Evolutionary conservation across 92 coral and sea anemone genomes (phyloP).

Genomic region (Metridium senile): DNA sequence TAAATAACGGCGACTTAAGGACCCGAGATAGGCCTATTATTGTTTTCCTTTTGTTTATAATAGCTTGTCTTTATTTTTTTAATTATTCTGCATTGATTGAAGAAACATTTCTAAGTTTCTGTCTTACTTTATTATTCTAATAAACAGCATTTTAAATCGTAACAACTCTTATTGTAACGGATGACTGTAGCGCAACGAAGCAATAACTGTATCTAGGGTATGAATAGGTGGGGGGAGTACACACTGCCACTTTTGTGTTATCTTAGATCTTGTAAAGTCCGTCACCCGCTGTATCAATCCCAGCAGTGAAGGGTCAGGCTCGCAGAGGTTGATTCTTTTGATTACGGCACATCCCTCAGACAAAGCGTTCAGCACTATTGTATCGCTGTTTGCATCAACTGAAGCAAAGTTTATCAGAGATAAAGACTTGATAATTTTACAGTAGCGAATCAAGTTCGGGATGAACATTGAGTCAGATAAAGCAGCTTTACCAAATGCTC

Average conservation of each 20-base stretch:
- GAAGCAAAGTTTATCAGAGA: slow-evolving; percentile 95
- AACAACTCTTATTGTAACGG: slow-evolving; percentile 13
- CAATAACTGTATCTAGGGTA: slow-evolving; percentile 88
- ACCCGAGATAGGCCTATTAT: too few species aligned
- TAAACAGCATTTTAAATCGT: not conserved
- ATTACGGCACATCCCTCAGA: slow-evolving; percentile 73
- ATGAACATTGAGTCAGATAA: slow-evolving; percentile 94
- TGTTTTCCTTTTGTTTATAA: too few species aligned
- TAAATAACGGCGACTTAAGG: too few species aligned
- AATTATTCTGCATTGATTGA: too few species aligned
- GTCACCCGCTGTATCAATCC: slow-evolving; percentile 78
- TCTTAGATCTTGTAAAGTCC: slow-evolving; percentile 64
- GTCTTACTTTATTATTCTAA: slow-evolving; percentile 9
- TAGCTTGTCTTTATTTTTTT: too few species aligned
- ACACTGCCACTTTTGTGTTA: slow-evolving; percentile 98
- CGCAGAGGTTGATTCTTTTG: slow-evolving; percentile 88
- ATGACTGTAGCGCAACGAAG: slow-evolving; percentile 67
- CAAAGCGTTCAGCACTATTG: slow-evolving; percentile 77
- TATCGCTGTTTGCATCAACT: slow-evolving; percentile 78
- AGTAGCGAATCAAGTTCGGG: slow-evolving; percentile 87
- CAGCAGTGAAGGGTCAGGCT: slow-evolving; percentile 90
- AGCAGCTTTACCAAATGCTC: slow-evolving; percentile 98
- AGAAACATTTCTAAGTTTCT: too few species aligned
- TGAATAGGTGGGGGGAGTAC: slow-evolving; percentile 94
- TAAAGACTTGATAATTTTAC: slow-evolving; percentile 73